Conservation (phyloP, 2,113 vertebrate species). For the Aegithalos caudatus region DNA sequence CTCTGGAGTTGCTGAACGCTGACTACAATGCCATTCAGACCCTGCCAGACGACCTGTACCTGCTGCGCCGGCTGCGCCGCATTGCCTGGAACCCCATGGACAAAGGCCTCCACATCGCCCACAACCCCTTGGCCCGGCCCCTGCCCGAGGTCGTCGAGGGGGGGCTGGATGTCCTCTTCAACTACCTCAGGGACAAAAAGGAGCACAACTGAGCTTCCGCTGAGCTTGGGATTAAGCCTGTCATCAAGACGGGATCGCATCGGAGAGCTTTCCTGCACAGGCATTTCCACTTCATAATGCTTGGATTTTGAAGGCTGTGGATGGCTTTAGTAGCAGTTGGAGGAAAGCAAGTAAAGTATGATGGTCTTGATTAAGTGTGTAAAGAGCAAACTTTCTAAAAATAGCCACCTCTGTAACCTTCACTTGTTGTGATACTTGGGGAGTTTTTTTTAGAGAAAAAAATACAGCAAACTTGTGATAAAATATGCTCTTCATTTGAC, state of each 20-base stretch:
- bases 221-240: neutral
- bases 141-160: slow-evolving; percentile 85
- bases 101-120: slow-evolving; percentile 89
- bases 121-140: slow-evolving; percentile 88
- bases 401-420: neutral
- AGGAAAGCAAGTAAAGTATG: slow-evolving; percentile 19
- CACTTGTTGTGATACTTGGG: neutral
- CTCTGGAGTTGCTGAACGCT: slow-evolving; percentile 87
- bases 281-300: neutral
- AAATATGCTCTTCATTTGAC: neutral
- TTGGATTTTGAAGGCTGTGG: neutral
- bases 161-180: slow-evolving; percentile 84
- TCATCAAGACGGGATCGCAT: neutral
- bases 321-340: neutral
- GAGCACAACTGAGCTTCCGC: slow-evolving; percentile 32
- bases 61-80: slow-evolving; percentile 76
- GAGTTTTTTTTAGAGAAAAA: neutral
- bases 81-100: slow-evolving; percentile 91
- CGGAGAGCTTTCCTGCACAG: neutral
- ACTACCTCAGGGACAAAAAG: slow-evolving; percentile 85
- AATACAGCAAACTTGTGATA: neutral
- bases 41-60: slow-evolving; percentile 84
- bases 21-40: slow-evolving; percentile 89
- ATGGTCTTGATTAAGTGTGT: neutral
- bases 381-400: slow-evolving; percentile 21